Percentiles rank a stretch among this genome's conserved stretches.
Evolutionary conservation across 2,113 vertebrate genomes (phyloP).

Genomic region (Peromyscus polionotus): DNA sequence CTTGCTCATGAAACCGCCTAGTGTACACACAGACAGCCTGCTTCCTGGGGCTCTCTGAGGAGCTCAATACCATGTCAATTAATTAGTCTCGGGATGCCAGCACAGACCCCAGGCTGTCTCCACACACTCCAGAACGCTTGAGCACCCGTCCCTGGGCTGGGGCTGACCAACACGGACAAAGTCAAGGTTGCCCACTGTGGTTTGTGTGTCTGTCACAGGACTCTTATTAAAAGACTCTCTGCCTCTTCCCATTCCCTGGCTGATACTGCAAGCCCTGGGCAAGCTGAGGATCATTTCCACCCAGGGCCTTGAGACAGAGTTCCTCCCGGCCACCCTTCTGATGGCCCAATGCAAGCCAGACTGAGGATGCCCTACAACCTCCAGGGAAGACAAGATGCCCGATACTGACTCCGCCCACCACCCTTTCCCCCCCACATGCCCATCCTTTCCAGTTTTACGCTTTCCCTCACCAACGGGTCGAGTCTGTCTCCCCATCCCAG

Average conservation of each 20-base stretch:
- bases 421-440: background rate
- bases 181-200: background rate
- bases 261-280: background rate
- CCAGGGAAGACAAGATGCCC: background rate
- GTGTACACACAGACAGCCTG: background rate
- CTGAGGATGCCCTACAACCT: background rate
- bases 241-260: background rate
- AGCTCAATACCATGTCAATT: background rate
- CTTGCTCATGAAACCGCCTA: background rate
- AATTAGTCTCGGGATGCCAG: background rate
- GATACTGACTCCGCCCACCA: background rate
- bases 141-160: background rate
- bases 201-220: background rate
- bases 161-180: background rate
- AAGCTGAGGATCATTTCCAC: no score
- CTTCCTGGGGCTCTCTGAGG: background rate
- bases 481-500: background rate
- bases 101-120: background rate
- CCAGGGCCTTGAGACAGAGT: fast-evolving
- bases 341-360: no score
- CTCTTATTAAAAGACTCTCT: background rate
- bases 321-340: background rate
- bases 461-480: background rate
- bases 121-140: background rate
- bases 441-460: background rate